These are phyloP conservation scores for Chiloscyllium punctatum DNA, from an alignment of 2,797 vertebrate genomes.

Conservation along the genomic window DNA sequence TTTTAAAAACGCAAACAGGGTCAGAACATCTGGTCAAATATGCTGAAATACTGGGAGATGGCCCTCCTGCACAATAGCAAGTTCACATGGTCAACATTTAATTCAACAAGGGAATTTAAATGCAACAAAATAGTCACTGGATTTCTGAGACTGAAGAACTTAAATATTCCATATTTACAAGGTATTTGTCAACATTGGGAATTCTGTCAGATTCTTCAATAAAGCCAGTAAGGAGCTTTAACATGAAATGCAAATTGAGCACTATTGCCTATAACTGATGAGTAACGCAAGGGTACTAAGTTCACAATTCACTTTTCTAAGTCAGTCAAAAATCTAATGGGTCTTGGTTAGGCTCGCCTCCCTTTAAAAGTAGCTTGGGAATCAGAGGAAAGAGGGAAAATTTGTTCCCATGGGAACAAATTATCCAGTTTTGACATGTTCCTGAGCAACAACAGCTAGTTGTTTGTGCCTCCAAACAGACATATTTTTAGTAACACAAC, in stretches of 20 bases:
- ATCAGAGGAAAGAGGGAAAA: neutral
- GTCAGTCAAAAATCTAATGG: neutral
- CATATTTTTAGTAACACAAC: slow-evolving; percentile 6
- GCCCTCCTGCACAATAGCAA: neutral
- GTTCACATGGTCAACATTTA: neutral
- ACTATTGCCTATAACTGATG: neutral
- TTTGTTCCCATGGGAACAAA: slow-evolving; percentile 12
- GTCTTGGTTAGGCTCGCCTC: neutral
- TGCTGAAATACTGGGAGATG: neutral
- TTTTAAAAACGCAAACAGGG: too few species aligned
- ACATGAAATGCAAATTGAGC: neutral
- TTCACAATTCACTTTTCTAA: neutral
- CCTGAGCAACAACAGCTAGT: slow-evolving; percentile 6
- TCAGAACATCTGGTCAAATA: too few species aligned
- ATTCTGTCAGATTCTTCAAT: neutral
- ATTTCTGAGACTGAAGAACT: neutral
- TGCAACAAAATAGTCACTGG: neutral
- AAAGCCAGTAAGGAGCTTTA: neutral
- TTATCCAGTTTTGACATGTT: neutral
- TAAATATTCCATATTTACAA: neutral
- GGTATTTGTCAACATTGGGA: neutral
- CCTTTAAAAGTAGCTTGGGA: neutral
- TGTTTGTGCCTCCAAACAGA: neutral
- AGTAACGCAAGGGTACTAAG: neutral
- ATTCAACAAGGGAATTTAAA: neutral